Evolutionary conservation across 1,140 invertebrate genomes (phyloP).

Genomic region (Melanaphis sacchari): DNA sequence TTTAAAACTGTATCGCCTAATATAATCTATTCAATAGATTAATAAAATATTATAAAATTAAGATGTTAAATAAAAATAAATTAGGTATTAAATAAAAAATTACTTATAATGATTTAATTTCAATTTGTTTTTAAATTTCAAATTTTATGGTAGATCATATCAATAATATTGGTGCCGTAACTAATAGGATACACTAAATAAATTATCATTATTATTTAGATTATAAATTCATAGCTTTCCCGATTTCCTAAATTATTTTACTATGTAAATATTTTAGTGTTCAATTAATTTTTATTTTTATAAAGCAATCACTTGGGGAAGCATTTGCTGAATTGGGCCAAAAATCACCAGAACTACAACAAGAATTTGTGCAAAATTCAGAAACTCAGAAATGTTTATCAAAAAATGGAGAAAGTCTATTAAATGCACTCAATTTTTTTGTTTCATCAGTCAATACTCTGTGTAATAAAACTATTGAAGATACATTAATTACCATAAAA

Average conservation of each 20-base stretch:
- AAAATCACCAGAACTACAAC: constrained; percentile 92
- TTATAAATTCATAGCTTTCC: too few species aligned
- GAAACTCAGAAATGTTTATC: constrained; percentile 92
- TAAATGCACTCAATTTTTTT: constrained; percentile 94
- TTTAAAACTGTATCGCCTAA: neutral
- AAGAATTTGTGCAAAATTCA: constrained; percentile 94
- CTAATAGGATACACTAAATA: neutral
- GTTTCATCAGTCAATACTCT: constrained; percentile 93
- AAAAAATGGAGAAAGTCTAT: constrained; percentile 91
- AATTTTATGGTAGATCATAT: neutral
- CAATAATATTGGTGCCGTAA: neutral
- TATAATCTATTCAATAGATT: too few species aligned
- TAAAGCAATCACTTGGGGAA: constrained; percentile 79
- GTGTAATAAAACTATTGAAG: constrained; percentile 96
- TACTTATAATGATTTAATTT: too few species aligned
- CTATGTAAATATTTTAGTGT: neutral
- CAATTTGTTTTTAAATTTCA: neutral
- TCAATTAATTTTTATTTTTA: neutral
- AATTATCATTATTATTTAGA: neutral
- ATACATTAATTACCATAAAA: constrained; percentile 90
- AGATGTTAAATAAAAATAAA: too few species aligned
- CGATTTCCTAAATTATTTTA: neutral
- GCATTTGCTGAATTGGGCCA: constrained; percentile 95
- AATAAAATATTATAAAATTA: too few species aligned
- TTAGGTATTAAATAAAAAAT: too few species aligned